Base-by-base conservation (phyloP, 2,113 vertebrate genomes). In the Chelonoidis abingdonii region DNA sequence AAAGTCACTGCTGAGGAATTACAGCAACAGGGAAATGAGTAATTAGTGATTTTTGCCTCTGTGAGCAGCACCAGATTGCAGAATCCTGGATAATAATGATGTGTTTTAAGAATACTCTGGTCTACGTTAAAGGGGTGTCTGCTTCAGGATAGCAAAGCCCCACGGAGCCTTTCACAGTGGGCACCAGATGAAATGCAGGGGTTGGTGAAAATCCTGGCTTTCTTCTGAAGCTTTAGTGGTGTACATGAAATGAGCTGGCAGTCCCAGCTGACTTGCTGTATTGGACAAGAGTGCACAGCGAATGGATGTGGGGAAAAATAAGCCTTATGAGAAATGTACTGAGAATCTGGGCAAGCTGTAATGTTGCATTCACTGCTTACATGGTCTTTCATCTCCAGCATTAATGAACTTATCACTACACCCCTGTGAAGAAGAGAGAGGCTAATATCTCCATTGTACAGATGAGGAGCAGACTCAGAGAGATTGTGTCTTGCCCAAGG, bases 71-170 rank as follows among this genome's bases (percentile, higher is more conserved):
- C 0, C 0, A 86, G 75, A 6, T 72, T 80, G 65, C 14, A 38
- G 27, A 93, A 79, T 31, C 1, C 0, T 49, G 75, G n/a, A 50
- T 50, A 13, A 22, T 80, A 53, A 35, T 52, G 21, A 54, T 0
- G 8, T 49, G 59, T 3, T 16, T 80, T 85, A 65, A 86, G 87
- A 38, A 83, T 80, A 83, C 53, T 94, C 83, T 80, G 21, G 1
- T 76, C 44, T 83, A n/a, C n/a, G 81, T 41, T 41, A 14, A 29
- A 41, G 22, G 22, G 24, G 6, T 78, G 75, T 25, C 22, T 16
- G 25, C 6, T 41, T 78, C 24, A 47, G 13, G 22, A 25, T 72
- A 90, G 62, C 5, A 57, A 44, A 29, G 59, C 83, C 56, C 87
- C 83, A n/a, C 10, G 3, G 75, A 93, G 78, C 41, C 19, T 29